Evolutionary conservation across 2,113 vertebrate species (phyloP), one percentile per base, ranked within the genome.

Genomic region (Actenoides lindsayi): DNA sequence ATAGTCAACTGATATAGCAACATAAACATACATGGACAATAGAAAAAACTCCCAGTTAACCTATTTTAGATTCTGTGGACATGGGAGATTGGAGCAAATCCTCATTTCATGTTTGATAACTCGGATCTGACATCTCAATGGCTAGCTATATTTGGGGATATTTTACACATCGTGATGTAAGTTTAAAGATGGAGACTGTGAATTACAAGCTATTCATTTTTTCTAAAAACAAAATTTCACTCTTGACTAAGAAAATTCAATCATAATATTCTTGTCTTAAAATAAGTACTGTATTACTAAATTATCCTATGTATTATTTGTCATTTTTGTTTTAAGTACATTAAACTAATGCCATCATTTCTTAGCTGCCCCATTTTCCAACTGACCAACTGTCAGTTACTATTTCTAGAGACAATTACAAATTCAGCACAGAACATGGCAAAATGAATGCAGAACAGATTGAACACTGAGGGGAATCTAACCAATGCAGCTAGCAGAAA

Each of bases 401-500:
- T 93, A 87, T 93, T 95, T 88, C 59, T 63, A 91, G 94, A 57
- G 37, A 63, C 7, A 11, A 71, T 78, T 51, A 70, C 59, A 83
- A 90, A 88, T 46, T 53, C 79, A 92, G 67, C 68, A 56, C 71
- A 76, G 83, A 83, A 60, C 0, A 0, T 60, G 71, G 76, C 83
- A 70, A 63, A 93, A 69, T 16, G 71, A 94, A 60, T 74, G 64
- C 79, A 77, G 88, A 90, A 53, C 96, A 96, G 93, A 92, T 90
- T 96, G 93, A 93, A 25, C 94, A 77, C 93, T 48, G 69, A 88
- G 71, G 93, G 96, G 91, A 83, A 87, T 24, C 83, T 92, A 76
- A 92, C 54, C 6, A 8, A 25, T 56, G 54, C 69, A 95, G 88
- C 63, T 46, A 86, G 51, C 41, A 93, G 87, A 77, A 78, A 88